Evolutionary conservation across 1,140 invertebrate genomes (phyloP), one percentile per base, ranked within the genome.

Genomic region (Zaprionus ghesquierei): DNA sequence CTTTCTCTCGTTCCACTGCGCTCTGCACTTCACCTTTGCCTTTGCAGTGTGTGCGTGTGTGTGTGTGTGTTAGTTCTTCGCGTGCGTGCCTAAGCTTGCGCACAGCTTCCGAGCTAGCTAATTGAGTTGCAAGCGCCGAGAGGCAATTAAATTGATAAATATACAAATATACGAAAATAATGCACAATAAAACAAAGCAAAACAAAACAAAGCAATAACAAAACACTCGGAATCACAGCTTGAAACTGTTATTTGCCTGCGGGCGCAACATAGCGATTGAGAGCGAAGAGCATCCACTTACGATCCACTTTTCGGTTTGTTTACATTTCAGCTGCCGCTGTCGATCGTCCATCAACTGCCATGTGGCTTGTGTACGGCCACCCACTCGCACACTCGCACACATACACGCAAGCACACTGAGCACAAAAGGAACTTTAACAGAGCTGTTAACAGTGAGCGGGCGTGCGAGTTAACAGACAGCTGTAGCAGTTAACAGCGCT

Each of bases 181-280:
- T 70, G 27, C 20, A n/a, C 25, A 51, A 51, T n/a, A 51, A 50
- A 13, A 5, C 20, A 23, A 50, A 25, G 25, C 5, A 23, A 50
- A 13, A 25, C 6, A 22, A 25, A 5, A 20, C 2, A 18, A 27
- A 54, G 27, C 13, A 51, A 27, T 12, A 51, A 18, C 50, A 35
- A 69, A 69, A 73, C 56, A 61, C 63, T 55, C 54, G 53, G 63
- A 73, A 73, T 55, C 70, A 60, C 65, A 73, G 70, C 70, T 73
- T 60, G 49, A 66, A 71, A 51, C 13, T 18, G 22, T 22, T 33
- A 20, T 29, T 29, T 33, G 69, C 69, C 62, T 20, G 15, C 29
- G 69, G 69, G 35, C 18, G 35, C 18, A 46, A 23, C 15, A 29
- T 20, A 55, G 63, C 49, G 41, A 38, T 70, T 33, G 35, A 59